Evolutionary conservation across 2,797 vertebrate species (phyloP).

Genomic region (Oreochromis mossambicus): DNA sequence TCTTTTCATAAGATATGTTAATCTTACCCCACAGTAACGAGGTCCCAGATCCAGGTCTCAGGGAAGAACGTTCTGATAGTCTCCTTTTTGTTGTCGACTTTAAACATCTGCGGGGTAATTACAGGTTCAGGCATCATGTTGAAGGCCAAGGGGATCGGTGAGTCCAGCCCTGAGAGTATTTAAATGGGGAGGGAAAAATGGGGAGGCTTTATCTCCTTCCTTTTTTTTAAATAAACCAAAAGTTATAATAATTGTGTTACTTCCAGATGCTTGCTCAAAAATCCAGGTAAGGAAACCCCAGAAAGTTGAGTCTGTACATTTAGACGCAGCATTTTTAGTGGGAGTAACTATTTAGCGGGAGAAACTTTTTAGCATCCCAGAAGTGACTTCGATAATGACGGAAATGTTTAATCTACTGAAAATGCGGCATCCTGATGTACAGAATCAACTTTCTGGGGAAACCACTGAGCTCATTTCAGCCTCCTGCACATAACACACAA

Average conservation of each 20-base stretch:
- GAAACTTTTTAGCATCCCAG: not conserved
- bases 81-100: slow-evolving; percentile 8
- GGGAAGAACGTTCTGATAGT: slow-evolving; percentile 71
- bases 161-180: not conserved
- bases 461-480: not conserved
- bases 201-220: not conserved
- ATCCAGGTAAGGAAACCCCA: not conserved
- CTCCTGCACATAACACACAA: not conserved
- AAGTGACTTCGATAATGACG: not conserved
- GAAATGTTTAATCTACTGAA: not conserved
- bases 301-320: not conserved
- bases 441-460: not conserved
- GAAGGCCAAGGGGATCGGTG: slow-evolving; percentile 22
- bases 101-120: fast-evolving
- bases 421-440: not conserved
- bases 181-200: not conserved
- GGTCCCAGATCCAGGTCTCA: slow-evolving; percentile 83
- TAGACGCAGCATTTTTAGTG: not conserved
- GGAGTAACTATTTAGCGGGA: not conserved
- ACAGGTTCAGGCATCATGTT: slow-evolving; percentile 6
- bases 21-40: slow-evolving; percentile 77
- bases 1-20: not conserved
- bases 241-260: not conserved
- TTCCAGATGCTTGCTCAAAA: not conserved
- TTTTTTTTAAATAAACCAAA: not conserved